Conservation (phyloP, 2,888 invertebrate genomes). For the Penaeus monodon region DNA sequence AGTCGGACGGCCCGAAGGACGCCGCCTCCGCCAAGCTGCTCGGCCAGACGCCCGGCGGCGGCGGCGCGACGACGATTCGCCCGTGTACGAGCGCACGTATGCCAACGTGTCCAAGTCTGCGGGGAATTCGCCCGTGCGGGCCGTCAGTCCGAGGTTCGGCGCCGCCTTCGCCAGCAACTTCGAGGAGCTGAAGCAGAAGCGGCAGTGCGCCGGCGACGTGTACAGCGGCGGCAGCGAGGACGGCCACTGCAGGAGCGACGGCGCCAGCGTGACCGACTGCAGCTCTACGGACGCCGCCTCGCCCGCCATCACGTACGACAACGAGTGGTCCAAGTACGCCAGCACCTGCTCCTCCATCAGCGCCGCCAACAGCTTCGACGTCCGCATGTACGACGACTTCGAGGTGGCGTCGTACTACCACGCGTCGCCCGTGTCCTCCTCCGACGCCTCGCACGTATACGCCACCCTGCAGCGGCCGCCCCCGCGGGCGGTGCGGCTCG, state of each 20-base stretch:
- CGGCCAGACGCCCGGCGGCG: not conserved
- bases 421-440: slow-evolving; percentile 41
- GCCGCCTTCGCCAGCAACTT: slow-evolving; percentile 36
- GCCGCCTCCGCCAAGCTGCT: not conserved
- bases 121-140: not conserved
- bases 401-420: slow-evolving; percentile 62
- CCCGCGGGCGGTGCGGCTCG: slow-evolving; percentile 23
- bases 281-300: slow-evolving; percentile 49
- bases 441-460: slow-evolving; percentile 47
- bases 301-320: slow-evolving; percentile 31
- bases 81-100: slow-evolving; percentile 30
- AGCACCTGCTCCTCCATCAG: slow-evolving; percentile 67
- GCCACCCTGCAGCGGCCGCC: slow-evolving; percentile 45
- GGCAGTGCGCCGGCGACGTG: not conserved
- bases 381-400: slow-evolving; percentile 66
- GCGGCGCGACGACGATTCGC: slow-evolving; percentile 31
- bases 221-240: slow-evolving; percentile 29
- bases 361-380: slow-evolving; percentile 68
- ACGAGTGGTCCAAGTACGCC: slow-evolving; percentile 55
- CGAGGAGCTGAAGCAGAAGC: slow-evolving; percentile 11
- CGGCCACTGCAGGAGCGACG: slow-evolving; percentile 38
- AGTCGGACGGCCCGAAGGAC: not conserved
- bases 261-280: slow-evolving; percentile 48
- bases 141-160: slow-evolving; percentile 25
- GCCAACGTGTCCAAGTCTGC: slow-evolving; percentile 10